Base-by-base conservation (phyloP, 1,140 invertebrate genomes). In the Nasonia vitripennis region DNA sequence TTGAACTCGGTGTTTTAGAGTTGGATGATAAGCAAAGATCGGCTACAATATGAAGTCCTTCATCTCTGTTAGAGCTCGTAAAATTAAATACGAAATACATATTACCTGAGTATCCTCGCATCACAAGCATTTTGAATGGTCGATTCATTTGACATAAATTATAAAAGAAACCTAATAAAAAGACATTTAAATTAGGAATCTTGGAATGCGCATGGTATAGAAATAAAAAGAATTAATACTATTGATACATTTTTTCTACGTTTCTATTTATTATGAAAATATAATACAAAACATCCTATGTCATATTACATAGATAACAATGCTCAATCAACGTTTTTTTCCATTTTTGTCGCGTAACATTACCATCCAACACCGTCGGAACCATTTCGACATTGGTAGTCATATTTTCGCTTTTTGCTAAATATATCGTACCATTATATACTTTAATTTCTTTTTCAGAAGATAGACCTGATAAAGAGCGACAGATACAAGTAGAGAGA, bases 181-280 rank as follows among this genome's bases (percentile, higher is more conserved):
- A 45, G 41, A 45, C 41, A 45, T 45, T 45, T 37, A 6, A 51
- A 27, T 27, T 27, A 51, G 10, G 48, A 23, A 11, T 23, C 34
- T 79, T 62, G 41, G 48, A 27, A 34, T 67, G 1, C 14, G 10
- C 45, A 14, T 48, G 51, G 74, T 12, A 34, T 9, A 74, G 48
- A 75, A 81, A 75, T 73, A 81, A 86, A 0, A 81, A 48, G 37
- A 37, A 48, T 23, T 45, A 3, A 31, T n/a, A 27, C 6, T n/a
- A 88, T 91, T 91, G 89, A 90, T 92, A 92, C 89, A 90, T 92
- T 92, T 93, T 94, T 93, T 94, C 94, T 95, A 94, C 94, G 93
- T 94, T 93, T 93, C 94, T 94, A 94, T 95, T 95, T 95, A 95
- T 95, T 95, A 95, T 95, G 94, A 95, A 95, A 95, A 95, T 95